phyloP scores from a whole-genome alignment of 2,888 invertebrate genomes.

The Hydrotaea cyrtoneurina region DNA sequence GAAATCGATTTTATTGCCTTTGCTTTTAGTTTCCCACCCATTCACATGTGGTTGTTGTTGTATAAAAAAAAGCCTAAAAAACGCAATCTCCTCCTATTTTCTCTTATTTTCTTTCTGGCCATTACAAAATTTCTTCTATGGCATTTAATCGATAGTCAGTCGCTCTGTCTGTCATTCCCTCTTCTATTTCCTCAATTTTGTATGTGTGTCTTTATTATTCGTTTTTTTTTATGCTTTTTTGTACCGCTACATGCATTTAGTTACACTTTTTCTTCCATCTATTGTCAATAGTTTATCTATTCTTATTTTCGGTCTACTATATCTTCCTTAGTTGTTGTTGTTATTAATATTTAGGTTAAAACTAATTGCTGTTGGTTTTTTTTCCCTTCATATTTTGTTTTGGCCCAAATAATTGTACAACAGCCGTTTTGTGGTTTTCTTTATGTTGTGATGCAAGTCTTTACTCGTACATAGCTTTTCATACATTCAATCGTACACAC shows the following conservation, averaged over 20 bases:
- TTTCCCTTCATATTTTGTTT: constrained; percentile 1
- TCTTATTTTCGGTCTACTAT: background rate
- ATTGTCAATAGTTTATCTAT: constrained; percentile 3
- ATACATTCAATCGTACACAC: background rate
- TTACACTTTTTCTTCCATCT: background rate
- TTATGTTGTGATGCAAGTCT: background rate
- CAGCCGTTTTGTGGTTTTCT: constrained; percentile 12
- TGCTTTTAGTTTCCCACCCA: constrained; percentile 20
- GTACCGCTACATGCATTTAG: background rate
- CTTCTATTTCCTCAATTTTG: too few relatives aligned
- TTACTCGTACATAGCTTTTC: background rate
- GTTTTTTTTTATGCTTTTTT: too few relatives aligned
- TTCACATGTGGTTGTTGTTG: background rate
- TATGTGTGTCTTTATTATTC: too few relatives aligned
- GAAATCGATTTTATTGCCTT: constrained; percentile 63
- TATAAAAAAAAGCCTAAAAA: too few relatives aligned
- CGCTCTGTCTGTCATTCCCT: too few relatives aligned
- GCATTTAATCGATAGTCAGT: too few relatives aligned
- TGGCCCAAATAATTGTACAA: constrained; percentile 18
- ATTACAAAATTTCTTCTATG: too few relatives aligned
- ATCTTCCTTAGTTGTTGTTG: background rate
- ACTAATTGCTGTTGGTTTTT: constrained; percentile 20
- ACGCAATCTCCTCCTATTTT: background rate
- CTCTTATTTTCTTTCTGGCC: too few relatives aligned
- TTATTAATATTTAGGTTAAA: constrained; percentile 26